Evolutionary conservation across 2,113 vertebrate genomes (phyloP), one percentile per base, ranked within the genome.

Genomic region (Bambusicola thoracicus): DNA sequence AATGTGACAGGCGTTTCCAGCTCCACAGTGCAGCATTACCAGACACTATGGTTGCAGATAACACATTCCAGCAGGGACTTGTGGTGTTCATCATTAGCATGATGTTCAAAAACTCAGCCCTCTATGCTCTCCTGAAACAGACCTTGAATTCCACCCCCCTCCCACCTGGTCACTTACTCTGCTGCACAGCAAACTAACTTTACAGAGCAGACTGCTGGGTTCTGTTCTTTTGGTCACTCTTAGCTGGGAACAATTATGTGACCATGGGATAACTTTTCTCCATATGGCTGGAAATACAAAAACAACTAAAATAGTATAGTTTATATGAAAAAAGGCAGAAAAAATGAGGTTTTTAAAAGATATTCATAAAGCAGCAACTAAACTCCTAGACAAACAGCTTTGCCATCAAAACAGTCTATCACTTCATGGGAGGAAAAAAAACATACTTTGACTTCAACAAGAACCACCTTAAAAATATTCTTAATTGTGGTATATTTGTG

Each of bases 41-140:
- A 75, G 69, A 55, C 63, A 22, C 8, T 55, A 67, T n/a, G 67
- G 87, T 21, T 59, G 56, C 48, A 81, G 34, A 70, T 88, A 95
- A 92, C 69, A 43, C 24, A 2, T 53, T 83, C 62, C 85, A 94
- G 59, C 51, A 87, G 66, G 74, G 81, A 79, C 86, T 79, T 41
- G 48, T 29, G 51, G 51, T 17, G 51, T 53, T 53, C 51, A 29
- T 53, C 1, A 63, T 53, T 2, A 34, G 73, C 8, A 19, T 1
- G 6, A 70, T 41, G 49, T 15, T 80, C 53, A 62, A 48, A 81
- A 83, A 3, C 20, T 65, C 62, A 81, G 66, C 41, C 32, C 59
- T 89, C 85, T 83, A 90, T 92, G 55, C 51, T 25, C 46, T n/a
- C 36, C 41, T 91, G 84, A 96, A 94, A 86, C 17, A 62, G 48